phyloP scores from a whole-genome alignment of 2,113 vertebrate genomes.

The Silurus meridionalis region DNA sequence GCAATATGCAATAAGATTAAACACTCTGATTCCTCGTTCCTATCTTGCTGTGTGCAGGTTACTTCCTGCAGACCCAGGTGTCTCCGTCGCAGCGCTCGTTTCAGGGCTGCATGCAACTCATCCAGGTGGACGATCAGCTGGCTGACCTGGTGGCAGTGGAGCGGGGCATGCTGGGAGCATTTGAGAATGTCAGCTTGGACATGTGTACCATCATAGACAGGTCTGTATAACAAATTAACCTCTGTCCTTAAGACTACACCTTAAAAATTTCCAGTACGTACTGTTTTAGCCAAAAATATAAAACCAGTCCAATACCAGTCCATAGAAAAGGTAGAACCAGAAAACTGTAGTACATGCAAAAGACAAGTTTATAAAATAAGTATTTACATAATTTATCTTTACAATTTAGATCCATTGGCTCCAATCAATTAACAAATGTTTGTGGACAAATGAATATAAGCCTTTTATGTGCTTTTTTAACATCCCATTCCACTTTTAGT shows the following conservation, averaged over 20 bases:
- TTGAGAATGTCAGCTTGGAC: conserved; percentile 93
- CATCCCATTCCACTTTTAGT: no score
- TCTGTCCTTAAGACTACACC: background rate
- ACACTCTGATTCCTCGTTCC: background rate
- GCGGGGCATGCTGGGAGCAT: conserved; percentile 83
- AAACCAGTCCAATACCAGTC: background rate
- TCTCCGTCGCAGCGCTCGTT: conserved; percentile 81
- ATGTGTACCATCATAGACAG: conserved; percentile 98
- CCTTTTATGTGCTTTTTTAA: no score
- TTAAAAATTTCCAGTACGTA: background rate
- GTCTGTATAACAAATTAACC: conserved; percentile 61
- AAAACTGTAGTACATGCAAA: background rate
- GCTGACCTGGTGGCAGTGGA: conserved; percentile 86
- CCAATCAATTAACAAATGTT: no score
- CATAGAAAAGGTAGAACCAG: background rate
- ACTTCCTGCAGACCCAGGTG: conserved; percentile 69
- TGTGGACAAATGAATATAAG: no score
- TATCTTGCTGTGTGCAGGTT: conserved; percentile 72
- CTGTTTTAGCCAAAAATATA: background rate
- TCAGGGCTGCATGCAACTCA: conserved; percentile 96
- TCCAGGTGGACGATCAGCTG: conserved; percentile 91
- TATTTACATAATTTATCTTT: no score
- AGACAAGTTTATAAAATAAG: background rate
- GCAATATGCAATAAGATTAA: background rate
- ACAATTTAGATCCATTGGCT: no score